Conservation (phyloP, 2,113 vertebrate species). For the Scartelaos histophorus region DNA sequence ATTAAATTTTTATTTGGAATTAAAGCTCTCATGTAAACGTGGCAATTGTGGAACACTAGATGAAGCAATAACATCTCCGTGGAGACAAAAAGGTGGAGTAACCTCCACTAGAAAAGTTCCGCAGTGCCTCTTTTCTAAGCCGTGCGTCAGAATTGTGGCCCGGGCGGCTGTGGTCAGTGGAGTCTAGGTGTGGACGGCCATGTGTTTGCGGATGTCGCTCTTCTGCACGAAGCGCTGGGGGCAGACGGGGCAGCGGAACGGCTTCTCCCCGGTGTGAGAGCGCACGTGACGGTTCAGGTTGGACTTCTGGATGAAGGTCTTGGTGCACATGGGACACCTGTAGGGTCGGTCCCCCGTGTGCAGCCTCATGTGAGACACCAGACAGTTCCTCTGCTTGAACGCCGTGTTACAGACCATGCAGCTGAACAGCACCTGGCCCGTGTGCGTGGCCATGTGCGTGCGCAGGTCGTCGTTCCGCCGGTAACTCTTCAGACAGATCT, state of each 20-base stretch:
- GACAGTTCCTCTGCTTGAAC: slow-evolving; percentile 3
- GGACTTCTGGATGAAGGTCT: slow-evolving; percentile 5
- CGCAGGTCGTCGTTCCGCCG: slow-evolving; percentile 4
- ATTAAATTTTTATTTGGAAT: no score
- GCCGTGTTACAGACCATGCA: neutral
- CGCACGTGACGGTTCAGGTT: neutral
- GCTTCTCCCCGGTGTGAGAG: neutral
- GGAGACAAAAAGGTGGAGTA: no score
- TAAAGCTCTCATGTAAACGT: no score
- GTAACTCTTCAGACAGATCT: neutral
- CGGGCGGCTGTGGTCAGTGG: neutral
- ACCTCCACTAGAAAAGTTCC: no score
- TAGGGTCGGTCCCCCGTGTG: neutral
- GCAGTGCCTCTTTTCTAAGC: no score
- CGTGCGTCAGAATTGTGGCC: no score
- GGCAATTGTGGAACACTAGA: no score
- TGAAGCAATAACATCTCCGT: no score
- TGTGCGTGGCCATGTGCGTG: neutral
- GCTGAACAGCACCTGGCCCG: slow-evolving; percentile 1
- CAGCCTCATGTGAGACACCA: neutral
- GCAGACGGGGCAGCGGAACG: slow-evolving; percentile 1
- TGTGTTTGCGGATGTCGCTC: neutral
- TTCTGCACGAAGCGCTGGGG: neutral
- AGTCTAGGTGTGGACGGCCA: neutral
- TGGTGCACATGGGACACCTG: neutral